Evolutionary conservation across 2,113 vertebrate species (phyloP).

Genomic region (Agapornis roseicollis): DNA sequence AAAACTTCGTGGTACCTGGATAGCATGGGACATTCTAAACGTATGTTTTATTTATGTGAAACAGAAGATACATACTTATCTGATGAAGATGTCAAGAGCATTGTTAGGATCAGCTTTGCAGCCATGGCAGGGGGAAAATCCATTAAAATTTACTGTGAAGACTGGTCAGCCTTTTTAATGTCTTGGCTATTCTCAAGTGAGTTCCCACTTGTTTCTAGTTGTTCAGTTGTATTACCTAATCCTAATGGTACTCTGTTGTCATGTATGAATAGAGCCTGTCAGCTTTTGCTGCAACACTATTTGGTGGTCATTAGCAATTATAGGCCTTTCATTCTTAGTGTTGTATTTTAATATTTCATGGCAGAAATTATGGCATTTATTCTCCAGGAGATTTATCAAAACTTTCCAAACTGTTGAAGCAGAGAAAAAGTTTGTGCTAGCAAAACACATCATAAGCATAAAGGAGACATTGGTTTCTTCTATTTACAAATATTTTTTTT

Average conservation of each 20-base stretch:
- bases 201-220: background rate
- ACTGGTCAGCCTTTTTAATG: background rate
- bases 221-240: background rate
- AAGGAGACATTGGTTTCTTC: background rate
- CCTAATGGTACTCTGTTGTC: background rate
- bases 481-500: background rate
- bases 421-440: background rate
- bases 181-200: background rate
- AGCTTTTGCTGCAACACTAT: background rate
- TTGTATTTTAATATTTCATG: background rate
- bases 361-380: background rate
- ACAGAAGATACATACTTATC: background rate
- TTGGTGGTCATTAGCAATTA: background rate
- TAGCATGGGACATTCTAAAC: background rate
- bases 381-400: background rate
- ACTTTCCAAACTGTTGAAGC: background rate
- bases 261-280: background rate
- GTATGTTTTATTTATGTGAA: background rate
- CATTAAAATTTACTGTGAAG: background rate
- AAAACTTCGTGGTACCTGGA: background rate
- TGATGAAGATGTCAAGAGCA: background rate
- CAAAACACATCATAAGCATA: background rate
- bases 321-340: background rate
- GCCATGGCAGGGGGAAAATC: background rate
- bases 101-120: background rate